A percentile compares a stretch with the other conserved stretches of the same genome.
Evolutionary conservation across 2,888 invertebrate species (phyloP).

Genomic region (Panopea generosa): DNA sequence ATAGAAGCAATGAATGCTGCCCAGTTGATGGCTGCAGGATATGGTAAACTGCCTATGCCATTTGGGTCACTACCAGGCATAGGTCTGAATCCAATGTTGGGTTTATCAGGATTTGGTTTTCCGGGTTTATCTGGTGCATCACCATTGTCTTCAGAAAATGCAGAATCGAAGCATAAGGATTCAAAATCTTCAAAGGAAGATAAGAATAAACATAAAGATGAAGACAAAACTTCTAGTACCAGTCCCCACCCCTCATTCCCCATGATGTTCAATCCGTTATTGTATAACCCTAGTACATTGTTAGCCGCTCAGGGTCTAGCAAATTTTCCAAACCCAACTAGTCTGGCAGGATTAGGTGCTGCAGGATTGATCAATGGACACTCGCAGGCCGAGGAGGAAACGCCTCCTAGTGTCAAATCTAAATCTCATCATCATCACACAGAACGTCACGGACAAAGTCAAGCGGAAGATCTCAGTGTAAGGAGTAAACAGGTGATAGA

Average conservation of each 20-base stretch:
- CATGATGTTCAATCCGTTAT: conserved; percentile 88
- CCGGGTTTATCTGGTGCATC: conserved; percentile 62
- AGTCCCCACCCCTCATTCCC: conserved; percentile 90
- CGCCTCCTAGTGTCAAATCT: neutral
- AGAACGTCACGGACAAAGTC: conserved; percentile 59
- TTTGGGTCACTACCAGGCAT: conserved; percentile 88
- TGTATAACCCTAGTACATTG: conserved; percentile 94
- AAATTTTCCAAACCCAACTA: conserved; percentile 90
- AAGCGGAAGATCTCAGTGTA: conserved; percentile 77
- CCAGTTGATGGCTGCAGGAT: conserved; percentile 80
- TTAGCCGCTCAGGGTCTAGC: conserved; percentile 88
- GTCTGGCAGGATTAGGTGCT: conserved; percentile 89
- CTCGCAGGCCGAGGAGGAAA: conserved; percentile 82
- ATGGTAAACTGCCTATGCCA: conserved; percentile 84
- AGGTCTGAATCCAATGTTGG: conserved; percentile 90
- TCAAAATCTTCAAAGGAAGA: conserved; percentile 61
- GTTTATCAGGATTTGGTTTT: conserved; percentile 91
- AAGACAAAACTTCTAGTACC: conserved; percentile 63
- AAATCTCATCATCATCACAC: conserved; percentile 31
- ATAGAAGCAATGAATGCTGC: conserved; percentile 78
- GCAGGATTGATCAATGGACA: conserved; percentile 82
- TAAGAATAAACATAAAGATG: conserved; percentile 67
- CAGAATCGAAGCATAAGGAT: conserved; percentile 60
- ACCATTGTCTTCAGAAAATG: conserved; percentile 32
- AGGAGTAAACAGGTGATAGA: conserved; percentile 54